Evolutionary conservation across 2,888 invertebrate genomes (phyloP), one percentile per base, ranked within the genome.

Genomic region (Pediacus dermestoides): DNA sequence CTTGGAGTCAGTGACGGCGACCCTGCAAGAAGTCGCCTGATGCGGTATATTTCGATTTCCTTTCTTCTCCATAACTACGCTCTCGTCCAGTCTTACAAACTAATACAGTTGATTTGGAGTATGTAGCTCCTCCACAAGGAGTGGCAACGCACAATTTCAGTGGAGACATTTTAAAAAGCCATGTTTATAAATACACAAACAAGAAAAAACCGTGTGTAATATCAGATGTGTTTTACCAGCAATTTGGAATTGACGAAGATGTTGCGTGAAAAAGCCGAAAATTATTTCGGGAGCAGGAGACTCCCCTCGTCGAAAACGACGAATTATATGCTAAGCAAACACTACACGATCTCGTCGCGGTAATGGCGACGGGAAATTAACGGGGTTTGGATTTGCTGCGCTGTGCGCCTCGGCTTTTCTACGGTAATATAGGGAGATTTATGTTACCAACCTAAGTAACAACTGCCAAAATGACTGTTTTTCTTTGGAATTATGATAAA

Each of bases 101-200:
- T 42, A 46, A 37, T 40, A 25, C 16, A 67, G 60, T 65, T 63
- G 62, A n/a, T 69, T 68, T 70, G 70, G 70, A 73, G 77, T 77
- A 74, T 74, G 74, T 65, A 70, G 72, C 78, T 77, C 75, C 77
- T 76, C 83, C 84, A 78, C 78, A 72, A 75, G 82, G 82, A 82
- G 83, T 79, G 75, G 76, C 75, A 71, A 74, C 74, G 71, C 71
- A 70, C 75, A 75, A 73, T 73, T 78, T 78, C 77, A 78, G 72
- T 72, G 75, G 74, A 80, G 80, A 82, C 85, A 85, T 85, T 77
- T 82, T 82, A 85, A 77, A 78, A 82, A 80, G 82, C 84, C 84
- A 84, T 85, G 81, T 81, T 82, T 78, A 73, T 75, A 61, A 69
- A 70, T 70, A 68, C 70, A 71, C 69, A 73, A 70, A 74, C 74